A percentile compares a stretch with the other conserved stretches of the same genome.
These are phyloP conservation scores for Tenodera sinensis DNA, from an alignment of 2,888 invertebrate species.

Conservation along the genomic window DNA sequence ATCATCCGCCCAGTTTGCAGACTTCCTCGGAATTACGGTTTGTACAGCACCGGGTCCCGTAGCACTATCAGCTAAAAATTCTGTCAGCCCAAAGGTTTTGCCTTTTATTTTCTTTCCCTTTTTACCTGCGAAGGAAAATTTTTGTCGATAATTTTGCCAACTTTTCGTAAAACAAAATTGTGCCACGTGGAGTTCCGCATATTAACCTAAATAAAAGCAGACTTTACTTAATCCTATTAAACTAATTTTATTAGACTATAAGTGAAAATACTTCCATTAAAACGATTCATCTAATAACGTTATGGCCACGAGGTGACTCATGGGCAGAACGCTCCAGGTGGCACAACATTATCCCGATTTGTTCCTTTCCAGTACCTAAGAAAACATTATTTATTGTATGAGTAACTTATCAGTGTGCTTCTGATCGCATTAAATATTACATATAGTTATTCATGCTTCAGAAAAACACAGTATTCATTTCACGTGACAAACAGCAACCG, in stretches of 20 bases:
- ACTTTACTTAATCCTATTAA: not conserved
- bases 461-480: constrained; percentile 36
- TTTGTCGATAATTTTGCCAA: constrained; percentile 38
- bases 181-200: not conserved
- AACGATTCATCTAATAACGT: constrained; percentile 35
- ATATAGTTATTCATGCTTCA: not conserved
- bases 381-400: not conserved
- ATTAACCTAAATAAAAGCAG: not conserved
- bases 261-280: not conserved
- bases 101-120: constrained; percentile 85
- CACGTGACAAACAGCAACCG: constrained; percentile 49
- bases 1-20: constrained; percentile 72
- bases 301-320: constrained; percentile 41
- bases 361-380: not conserved
- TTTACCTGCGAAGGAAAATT: constrained; percentile 58
- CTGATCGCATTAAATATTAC: not conserved
- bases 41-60: constrained; percentile 52
- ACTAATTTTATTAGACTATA: not conserved
- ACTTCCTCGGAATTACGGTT: constrained; percentile 52
- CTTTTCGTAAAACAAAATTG: constrained; percentile 50
- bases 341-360: not conserved
- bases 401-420: not conserved
- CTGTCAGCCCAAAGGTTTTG: constrained; percentile 74
- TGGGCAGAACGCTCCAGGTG: constrained; percentile 26
- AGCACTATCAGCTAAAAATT: constrained; percentile 66